Base-by-base conservation (phyloP, 2,888 invertebrate genomes). In the Dolichomitus sp. region DNA sequence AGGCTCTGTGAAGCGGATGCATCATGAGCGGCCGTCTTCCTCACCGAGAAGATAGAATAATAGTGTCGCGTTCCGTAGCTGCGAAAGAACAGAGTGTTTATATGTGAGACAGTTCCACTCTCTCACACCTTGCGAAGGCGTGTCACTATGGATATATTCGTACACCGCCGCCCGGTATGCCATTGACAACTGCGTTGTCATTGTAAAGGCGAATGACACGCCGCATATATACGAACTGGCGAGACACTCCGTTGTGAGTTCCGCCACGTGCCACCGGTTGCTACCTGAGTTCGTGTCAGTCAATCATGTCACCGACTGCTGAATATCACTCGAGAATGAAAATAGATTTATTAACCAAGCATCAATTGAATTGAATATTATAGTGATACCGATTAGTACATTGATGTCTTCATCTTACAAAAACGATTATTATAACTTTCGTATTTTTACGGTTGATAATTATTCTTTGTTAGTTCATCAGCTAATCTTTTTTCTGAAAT, bases 101-200 rank as follows among this genome's bases (percentile, higher is more conserved):
- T 23, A 42, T 27, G 23, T n/a, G 12, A 72, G 40, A 17, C 17
- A 57, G 19, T 33, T 66, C 30, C 42, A 59, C 40, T 30, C 59
- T 37, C 48, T 42, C 37, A 17, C 45, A n/a, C 23, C 17, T 50
- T 23, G n/a, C 40, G 14, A n/a, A 30, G 17, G 1, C 12, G 12
- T n/a, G 30, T 2, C n/a, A 19, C 48, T n/a, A 30, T 17, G 12
- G 17, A 61, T 48, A 23, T 45, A 37, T 19, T 45, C 33, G 48
- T 83, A 86, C 85, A 87, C 83, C 68, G 74, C 80, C 87, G 63
- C 75, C 69, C 54, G 90, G 89, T 87, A 88, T 90, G 83, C 87
- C 89, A 89, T 89, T 90, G 89, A 90, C 88, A 88, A 88, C 79
- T 85, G 59, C 17, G 37, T 11, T 48, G 54, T 52, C 76, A 57